Percentiles rank a stretch among this genome's conserved stretches.
These are phyloP conservation scores for Drosophila oshimai DNA, from an alignment of 1,140 invertebrate species.

Conservation along the genomic window DNA sequence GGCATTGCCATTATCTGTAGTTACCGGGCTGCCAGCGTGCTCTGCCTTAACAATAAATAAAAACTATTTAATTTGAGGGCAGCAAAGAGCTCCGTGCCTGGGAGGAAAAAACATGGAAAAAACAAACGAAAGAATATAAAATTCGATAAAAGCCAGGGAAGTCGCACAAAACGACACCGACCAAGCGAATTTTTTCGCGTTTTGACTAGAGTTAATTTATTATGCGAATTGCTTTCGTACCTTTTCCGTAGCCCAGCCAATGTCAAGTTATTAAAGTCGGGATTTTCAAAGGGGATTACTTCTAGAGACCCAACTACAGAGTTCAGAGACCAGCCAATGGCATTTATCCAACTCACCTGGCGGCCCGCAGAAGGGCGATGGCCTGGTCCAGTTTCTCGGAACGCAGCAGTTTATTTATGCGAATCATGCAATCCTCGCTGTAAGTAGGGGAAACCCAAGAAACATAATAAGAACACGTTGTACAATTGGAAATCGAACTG, in stretches of 20 bases:
- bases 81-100: conserved; percentile 7
- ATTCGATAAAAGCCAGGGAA: conserved; percentile 18
- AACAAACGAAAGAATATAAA: conserved; percentile 29
- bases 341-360: conserved; percentile 86
- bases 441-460: conserved; percentile 74
- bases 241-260: conserved; percentile 53
- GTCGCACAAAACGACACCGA: conserved; percentile 7
- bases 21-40: conserved; percentile 33
- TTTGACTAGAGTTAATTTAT: conserved; percentile 68
- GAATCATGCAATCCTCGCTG: conserved; percentile 93
- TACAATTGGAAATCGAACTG: conserved; percentile 14
- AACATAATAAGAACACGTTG: conserved; percentile 19
- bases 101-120: conserved; percentile 55
- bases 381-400: conserved; percentile 88
- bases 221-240: conserved; percentile 74
- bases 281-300: conserved; percentile 56
- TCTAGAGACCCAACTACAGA: conserved; percentile 27
- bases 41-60: conserved; percentile 71
- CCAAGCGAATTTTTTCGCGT: conserved; percentile 11
- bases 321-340: conserved; percentile 5
- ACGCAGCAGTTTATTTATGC: conserved; percentile 90
- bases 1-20: conserved; percentile 58
- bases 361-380: conserved; percentile 91
- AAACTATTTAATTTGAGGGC: conserved; percentile 77
- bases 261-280: conserved; percentile 75